Base-by-base conservation (phyloP, 2,797 vertebrate species). In the Xenops minutus region DNA sequence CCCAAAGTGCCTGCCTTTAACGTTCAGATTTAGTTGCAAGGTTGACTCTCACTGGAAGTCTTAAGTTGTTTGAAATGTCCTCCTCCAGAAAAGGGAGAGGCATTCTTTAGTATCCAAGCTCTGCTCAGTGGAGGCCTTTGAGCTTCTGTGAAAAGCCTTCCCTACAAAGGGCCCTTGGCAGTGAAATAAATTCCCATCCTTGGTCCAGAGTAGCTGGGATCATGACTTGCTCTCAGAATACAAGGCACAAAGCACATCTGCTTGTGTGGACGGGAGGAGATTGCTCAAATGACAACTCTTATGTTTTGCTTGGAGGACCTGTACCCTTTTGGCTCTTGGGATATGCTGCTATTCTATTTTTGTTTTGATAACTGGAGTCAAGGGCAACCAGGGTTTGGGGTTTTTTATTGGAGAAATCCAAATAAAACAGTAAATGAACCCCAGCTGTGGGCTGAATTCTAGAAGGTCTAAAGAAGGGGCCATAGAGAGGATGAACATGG, bases 281-380 rank as follows among this genome's bases (percentile, higher is more conserved):
- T 48, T 64, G 68, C 41, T 93, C 56, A 17, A 44, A 12, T 2
- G 4, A 82, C 4, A n/a, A 4, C 44, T 54, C 88, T 43, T 9
- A 1, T 85, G 56, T 89, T 96, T 93, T 87, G 15, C 43, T 91
- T 96, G 68, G 84, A 95, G 16, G 68, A 92, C 82, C 41, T 88
- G 23, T 69, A 58, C 64, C 58, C 62, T 83, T 93, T 51, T 80
- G 56, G 36, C 66, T 86, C 30, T 85, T 41, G 55, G 72, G 87
- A 78, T 87, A 55, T 73, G 52, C 41, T 94, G 85, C 69, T 75
- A 46, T 41, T 96, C 68, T 88, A 36, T 75, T 94, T 95, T 81
- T 94, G 91, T 92, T 96, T 92, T 92, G 85, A 81, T 94, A 95
- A 94, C 90, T 76, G 90, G 55, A 94, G 92, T 93, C 79, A 92